Base-by-base conservation (phyloP, 2,888 invertebrate species). In the Laothoe populi region DNA sequence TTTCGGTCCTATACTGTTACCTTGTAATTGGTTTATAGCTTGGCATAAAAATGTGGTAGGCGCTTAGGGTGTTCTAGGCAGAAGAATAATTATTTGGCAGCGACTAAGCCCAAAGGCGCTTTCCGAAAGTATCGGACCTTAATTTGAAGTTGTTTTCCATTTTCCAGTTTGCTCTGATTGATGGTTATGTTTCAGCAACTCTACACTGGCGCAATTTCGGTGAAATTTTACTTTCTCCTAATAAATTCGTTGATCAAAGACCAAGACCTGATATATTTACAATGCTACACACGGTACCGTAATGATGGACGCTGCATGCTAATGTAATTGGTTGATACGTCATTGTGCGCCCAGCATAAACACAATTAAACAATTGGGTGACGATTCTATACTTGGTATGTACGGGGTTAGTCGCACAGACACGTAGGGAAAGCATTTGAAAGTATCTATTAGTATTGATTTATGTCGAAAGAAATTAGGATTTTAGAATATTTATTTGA, bases 211-310 rank as follows among this genome's bases (percentile, higher is more conserved):
- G 40, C 26, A 58, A 73, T 78, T 82, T 81, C 63, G 75, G 83
- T 84, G 84, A 87, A 87, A 84, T 81, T 80, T 65, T 70, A 90
- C 89, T 91, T 91, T 90, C 90, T 78, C 86, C 77, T 71, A 80
- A 79, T 82, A 72, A 80, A 70, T 69, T 81, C 79, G 69, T 46
- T 81, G 82, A 86, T 86, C 86, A 82, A 78, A 81, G 78, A 79
- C 76, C 79, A 73, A 76, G 74, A 70, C 71, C 74, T 74, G 72
- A 65, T 72, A 67, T 70, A 67, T 61, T 70, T 74, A 78, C 76
- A 77, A 87, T 86, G 81, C 84, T 71, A 82, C 81, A 76, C 84
- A 81, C 78, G 75, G 74, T 82, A 71, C 83, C 77, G 81, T 78
- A 77, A 64, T 65, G 59, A 76, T 75, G 48, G 59, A 61, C 23